Conservation (phyloP, 2,797 vertebrate species). For the Myotis pilosus region DNA sequence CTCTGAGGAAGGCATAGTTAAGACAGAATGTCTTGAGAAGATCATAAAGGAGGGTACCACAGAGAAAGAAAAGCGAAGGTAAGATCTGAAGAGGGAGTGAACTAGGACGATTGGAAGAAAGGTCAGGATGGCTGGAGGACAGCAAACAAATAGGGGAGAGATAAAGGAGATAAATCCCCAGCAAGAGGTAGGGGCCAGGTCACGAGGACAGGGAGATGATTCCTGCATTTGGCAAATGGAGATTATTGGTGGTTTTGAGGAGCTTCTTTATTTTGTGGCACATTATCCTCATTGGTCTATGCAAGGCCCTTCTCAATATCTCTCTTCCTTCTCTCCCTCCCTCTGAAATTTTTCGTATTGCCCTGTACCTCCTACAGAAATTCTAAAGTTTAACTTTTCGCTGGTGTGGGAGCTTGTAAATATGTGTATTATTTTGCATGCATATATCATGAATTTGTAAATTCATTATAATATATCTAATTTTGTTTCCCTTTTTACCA, state of each 20-base stretch:
- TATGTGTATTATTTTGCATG: not conserved
- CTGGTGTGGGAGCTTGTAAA: not conserved
- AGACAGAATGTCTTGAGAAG: not conserved
- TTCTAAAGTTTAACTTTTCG: not conserved
- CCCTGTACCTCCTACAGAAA: not conserved
- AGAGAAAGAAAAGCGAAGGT: not conserved
- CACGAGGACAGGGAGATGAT: not conserved
- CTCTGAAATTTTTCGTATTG: not conserved
- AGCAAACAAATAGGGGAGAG: not conserved
- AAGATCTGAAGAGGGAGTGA: not conserved
- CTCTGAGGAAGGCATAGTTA: not conserved
- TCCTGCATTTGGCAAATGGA: not conserved
- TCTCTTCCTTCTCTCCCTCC: not conserved
- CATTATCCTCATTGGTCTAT: not conserved
- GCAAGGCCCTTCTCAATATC: not conserved
- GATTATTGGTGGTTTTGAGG: not conserved
- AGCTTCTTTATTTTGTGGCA: not conserved
- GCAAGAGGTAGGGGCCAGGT: not conserved
- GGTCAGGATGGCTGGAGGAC: not conserved
- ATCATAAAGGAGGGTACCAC: not conserved
- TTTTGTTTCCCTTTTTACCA: not conserved
- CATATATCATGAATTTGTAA: not conserved
- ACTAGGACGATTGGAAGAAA: not conserved
- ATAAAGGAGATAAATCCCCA: not conserved
- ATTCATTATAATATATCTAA: not conserved